Percentiles rank a stretch among this genome's conserved stretches.
These are phyloP conservation scores for Hippopotamus amphibius DNA, from an alignment of 2,113 vertebrate genomes.

Conservation along the genomic window DNA sequence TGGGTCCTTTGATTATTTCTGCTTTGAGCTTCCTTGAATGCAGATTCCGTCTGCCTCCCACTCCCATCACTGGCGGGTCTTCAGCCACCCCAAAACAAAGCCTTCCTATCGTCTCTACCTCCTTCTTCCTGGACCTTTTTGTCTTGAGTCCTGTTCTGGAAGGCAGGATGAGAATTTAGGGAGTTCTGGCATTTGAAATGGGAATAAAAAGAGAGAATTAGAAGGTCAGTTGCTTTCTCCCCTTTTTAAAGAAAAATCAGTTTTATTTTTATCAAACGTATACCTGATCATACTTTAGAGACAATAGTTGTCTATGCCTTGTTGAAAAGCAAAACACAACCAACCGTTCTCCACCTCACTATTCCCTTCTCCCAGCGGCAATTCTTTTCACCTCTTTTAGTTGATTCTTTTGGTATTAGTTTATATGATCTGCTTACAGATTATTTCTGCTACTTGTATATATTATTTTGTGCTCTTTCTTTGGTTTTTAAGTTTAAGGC, in stretches of 20 bases:
- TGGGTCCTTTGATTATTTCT: slow-evolving; percentile 6
- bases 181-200: neutral
- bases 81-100: neutral
- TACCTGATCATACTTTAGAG: neutral
- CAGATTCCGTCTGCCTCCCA: neutral
- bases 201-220: neutral
- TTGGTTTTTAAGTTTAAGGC: neutral
- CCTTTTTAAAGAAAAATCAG: slow-evolving; percentile 19
- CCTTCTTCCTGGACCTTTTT: neutral
- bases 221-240: neutral
- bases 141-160: neutral
- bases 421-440: neutral
- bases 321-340: neutral
- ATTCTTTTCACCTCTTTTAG: neutral
- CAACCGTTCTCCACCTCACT: neutral
- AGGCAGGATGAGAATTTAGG: neutral
- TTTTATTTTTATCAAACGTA: slow-evolving; percentile 21
- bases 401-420: slow-evolving; percentile 23
- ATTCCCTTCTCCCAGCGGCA: neutral
- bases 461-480: neutral
- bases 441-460: slow-evolving; percentile 3
- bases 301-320: neutral
- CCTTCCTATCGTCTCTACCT: neutral
- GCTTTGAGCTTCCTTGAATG: neutral
- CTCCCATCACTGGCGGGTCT: neutral